These are phyloP conservation scores for Misgurnus anguillicaudatus DNA, from an alignment of 2,113 vertebrate genomes.

Conservation along the genomic window DNA sequence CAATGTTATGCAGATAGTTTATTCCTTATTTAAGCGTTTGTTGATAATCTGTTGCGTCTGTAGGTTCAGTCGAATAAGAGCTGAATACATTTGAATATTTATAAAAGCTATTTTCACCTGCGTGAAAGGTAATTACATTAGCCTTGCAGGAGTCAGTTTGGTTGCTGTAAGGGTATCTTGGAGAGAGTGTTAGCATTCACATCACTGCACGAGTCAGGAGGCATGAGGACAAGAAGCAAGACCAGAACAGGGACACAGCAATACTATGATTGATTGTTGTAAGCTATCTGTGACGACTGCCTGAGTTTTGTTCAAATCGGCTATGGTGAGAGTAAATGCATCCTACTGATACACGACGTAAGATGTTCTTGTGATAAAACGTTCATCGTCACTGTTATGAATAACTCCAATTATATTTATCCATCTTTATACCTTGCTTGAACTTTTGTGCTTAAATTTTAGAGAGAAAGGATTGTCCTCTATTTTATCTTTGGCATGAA, in stretches of 20 bases:
- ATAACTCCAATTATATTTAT: too few relatives aligned
- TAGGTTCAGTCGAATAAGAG: conserved; percentile 7
- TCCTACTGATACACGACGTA: too few relatives aligned
- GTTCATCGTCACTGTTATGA: not conserved
- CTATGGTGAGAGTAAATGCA: too few relatives aligned
- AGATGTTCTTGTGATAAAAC: too few relatives aligned
- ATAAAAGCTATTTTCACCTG: conserved; percentile 61
- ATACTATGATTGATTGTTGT: not conserved
- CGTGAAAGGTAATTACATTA: conserved; percentile 53
- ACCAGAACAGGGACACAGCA: not conserved
- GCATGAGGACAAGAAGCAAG: not conserved
- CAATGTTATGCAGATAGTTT: not conserved
- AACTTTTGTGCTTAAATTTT: not conserved
- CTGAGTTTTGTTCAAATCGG: too few relatives aligned
- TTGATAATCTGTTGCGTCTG: conserved; percentile 6
- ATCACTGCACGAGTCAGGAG: not conserved
- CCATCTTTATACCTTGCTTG: too few relatives aligned
- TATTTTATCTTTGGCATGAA: not conserved
- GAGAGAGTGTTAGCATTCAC: conserved; percentile 9
- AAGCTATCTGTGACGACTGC: not conserved
- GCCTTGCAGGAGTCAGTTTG: conserved; percentile 38
- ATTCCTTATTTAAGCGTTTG: not conserved
- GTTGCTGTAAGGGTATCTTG: not conserved
- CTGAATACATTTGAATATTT: conserved; percentile 63
- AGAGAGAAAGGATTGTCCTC: not conserved